Conservation (phyloP, 2,797 vertebrate genomes). For the Rhinogobio ventralis region DNA sequence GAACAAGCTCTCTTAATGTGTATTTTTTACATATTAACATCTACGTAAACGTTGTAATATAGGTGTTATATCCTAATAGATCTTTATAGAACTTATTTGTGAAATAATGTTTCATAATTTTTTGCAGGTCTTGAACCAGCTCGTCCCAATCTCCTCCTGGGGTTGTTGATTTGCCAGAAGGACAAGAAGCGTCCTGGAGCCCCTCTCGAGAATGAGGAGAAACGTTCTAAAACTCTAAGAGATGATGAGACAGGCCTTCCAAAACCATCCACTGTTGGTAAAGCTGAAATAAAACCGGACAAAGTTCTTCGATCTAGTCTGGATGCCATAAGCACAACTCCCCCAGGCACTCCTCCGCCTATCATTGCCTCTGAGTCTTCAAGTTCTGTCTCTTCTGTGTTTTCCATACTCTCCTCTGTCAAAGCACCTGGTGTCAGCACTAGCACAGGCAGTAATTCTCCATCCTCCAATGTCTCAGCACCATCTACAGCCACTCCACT, state of each 20-base stretch:
- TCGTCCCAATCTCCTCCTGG: conserved; percentile 95
- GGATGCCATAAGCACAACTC: conserved; percentile 84
- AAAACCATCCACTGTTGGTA: conserved; percentile 67
- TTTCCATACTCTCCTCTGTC: conserved; percentile 82
- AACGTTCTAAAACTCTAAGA: conserved; percentile 82
- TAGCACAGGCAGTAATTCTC: conserved; percentile 68
- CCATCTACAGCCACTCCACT: conserved; percentile 81
- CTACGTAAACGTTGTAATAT: not conserved
- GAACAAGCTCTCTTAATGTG: conserved; percentile 63
- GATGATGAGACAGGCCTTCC: conserved; percentile 78
- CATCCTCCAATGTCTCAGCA: conserved; percentile 65
- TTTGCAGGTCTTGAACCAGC: conserved; percentile 92
- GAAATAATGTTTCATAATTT: not conserved
- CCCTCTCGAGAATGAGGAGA: conserved; percentile 85
- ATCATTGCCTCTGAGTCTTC: conserved; percentile 74
- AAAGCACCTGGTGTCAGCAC: conserved; percentile 73
- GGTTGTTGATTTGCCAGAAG: conserved; percentile 95
- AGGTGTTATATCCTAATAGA: not conserved
- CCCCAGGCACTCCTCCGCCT: conserved; percentile 87
- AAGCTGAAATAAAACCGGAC: conserved; percentile 77
- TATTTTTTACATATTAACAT: not conserved
- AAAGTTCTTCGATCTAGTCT: conserved; percentile 75
- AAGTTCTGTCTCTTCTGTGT: conserved; percentile 75
- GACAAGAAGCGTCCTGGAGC: conserved; percentile 83
- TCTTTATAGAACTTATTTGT: not conserved